phyloP scores from a whole-genome alignment of 1,140 invertebrate genomes.

The Heliconius nattereri region DNA sequence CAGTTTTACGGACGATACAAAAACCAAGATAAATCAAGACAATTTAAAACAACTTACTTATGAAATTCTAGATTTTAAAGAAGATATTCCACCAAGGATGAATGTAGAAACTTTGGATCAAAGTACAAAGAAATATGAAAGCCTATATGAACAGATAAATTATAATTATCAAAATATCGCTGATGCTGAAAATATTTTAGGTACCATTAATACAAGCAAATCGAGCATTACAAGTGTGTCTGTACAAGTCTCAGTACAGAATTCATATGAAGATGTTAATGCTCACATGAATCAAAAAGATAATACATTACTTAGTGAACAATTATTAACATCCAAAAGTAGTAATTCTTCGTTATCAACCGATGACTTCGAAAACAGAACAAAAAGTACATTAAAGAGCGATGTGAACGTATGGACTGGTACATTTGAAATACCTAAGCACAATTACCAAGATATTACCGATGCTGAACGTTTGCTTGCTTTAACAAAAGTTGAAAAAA shows the following conservation, averaged over 20 bases:
- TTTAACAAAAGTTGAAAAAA: neutral
- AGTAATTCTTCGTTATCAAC: neutral
- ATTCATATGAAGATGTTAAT: neutral
- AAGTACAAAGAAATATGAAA: neutral
- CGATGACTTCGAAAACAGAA: neutral
- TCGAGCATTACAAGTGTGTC: neutral
- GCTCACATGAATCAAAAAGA: neutral
- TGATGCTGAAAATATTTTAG: conserved; percentile 38
- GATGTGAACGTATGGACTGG: neutral
- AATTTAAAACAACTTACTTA: neutral
- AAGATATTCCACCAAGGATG: neutral
- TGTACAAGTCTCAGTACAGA: neutral
- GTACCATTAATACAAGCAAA: neutral
- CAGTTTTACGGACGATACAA: neutral
- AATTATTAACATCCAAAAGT: neutral
- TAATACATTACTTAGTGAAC: neutral
- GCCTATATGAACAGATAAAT: neutral
- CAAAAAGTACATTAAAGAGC: neutral
- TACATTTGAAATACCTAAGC: neutral
- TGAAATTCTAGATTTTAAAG: neutral
- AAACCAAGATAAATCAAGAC: neutral
- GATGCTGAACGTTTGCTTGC: neutral
- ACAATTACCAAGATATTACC: neutral
- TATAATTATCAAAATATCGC: conserved; percentile 32
- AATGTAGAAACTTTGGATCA: neutral